phyloP scores from a whole-genome alignment of 2,797 vertebrate species.

The Gambelia wislizenii region DNA sequence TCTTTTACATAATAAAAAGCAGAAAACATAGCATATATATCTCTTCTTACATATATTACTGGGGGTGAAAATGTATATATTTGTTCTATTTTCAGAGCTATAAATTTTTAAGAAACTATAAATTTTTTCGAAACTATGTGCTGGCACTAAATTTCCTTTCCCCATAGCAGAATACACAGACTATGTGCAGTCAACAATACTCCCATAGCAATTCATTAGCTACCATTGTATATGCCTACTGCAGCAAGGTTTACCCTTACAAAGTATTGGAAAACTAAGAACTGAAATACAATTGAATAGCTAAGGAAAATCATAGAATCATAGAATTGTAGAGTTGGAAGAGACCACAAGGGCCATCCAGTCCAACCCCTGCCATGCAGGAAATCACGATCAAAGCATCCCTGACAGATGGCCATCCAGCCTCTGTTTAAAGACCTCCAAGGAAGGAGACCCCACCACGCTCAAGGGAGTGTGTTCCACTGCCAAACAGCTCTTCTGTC shows the following conservation, averaged over 20 bases:
- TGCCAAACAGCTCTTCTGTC: too few relatives aligned
- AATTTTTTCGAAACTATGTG: constrained; percentile 19
- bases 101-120: constrained; percentile 30
- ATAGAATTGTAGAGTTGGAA: too few relatives aligned
- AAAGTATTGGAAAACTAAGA: not conserved
- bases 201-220: not conserved
- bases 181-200: not conserved
- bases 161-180: not conserved
- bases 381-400: too few relatives aligned
- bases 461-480: too few relatives aligned
- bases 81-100: constrained; percentile 50
- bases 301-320: not conserved
- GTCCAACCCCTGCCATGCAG: too few relatives aligned
- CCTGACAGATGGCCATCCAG: too few relatives aligned
- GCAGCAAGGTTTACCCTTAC: not conserved
- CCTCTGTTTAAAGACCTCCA: too few relatives aligned
- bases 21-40: constrained; percentile 51
- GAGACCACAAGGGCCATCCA: too few relatives aligned
- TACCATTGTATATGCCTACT: not conserved
- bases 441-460: too few relatives aligned
- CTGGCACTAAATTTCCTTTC: constrained; percentile 15
- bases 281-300: not conserved
- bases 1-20: constrained; percentile 80
- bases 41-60: constrained; percentile 44
- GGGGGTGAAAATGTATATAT: constrained; percentile 37